Evolutionary conservation across 2,113 vertebrate species (phyloP), one percentile per base, ranked within the genome.

Genomic region (Entelurus aequoreus): DNA sequence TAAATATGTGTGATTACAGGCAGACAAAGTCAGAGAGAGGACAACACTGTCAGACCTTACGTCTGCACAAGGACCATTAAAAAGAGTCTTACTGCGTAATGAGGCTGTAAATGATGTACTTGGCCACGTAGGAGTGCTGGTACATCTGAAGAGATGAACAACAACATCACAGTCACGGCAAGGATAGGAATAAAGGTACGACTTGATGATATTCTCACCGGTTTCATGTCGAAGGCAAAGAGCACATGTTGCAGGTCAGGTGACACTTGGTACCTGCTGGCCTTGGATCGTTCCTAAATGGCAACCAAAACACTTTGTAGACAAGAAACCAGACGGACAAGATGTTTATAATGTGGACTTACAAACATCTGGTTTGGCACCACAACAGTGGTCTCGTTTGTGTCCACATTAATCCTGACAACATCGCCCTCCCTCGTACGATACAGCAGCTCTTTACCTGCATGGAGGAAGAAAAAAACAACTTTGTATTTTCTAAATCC

Each of bases 281-380:
- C 94, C 86, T 89, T 92, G 70, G 95, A 85, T 47, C 91, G 92
- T 49, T 93, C 92, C 96, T 99, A 66, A 52, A 85, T 58, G 40
- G 55, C 54, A 53, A 48, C 9, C 16, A 42, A 19, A 21, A 57
- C 16, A 48, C 21, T 28, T 46, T 46, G 42, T 4, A 46, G 6
- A 21, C 3, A 44, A 13, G 5, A 57, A 44, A 5, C 21, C 16
- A 21, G n/a, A 21, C 19, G 9, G 58, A 48, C 21, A 16, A 44
- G n/a, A 9, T n/a, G 37, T 5, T 37, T 19, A 40, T 48, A 66
- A 11, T 51, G 9, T 12, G 28, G 13, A 95, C 97, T 97, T 87
- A 97, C 95, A 86, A 98, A 96, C 79, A 93, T 91, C 85, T 93
- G 95, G 84, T 91, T 93, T 68, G 93, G 88, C 88, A 98, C 95